phyloP scores from a whole-genome alignment of 37 sponge, comb jelly and placozoan genomes.

The Tethya wilhelma region DNA sequence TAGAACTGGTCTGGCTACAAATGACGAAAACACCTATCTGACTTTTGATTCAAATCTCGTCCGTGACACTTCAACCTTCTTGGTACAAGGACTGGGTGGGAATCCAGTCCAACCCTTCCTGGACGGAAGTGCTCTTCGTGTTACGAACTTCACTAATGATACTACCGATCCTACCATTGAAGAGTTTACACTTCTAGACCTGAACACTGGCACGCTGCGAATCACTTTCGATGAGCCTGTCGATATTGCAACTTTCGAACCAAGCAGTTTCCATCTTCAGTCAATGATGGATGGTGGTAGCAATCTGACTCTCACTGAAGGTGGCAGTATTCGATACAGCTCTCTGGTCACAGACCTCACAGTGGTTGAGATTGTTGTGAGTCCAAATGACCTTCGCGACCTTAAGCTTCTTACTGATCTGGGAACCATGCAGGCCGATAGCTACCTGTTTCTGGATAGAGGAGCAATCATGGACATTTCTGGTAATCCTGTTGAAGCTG shows the following conservation, averaged over 20 bases:
- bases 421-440: conserved; percentile 65
- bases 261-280: conserved; percentile 66
- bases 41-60: conserved; percentile 48
- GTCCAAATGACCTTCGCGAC: conserved; percentile 47
- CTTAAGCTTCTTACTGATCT: conserved; percentile 65
- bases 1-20: conserved; percentile 55
- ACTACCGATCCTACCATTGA: conserved; percentile 54
- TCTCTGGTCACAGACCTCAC: conserved; percentile 28
- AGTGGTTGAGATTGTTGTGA: conserved; percentile 59
- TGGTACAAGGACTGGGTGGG: conserved; percentile 22
- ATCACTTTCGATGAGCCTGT: conserved; percentile 86
- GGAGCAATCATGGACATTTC: conserved; percentile 81
- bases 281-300: conserved; percentile 30
- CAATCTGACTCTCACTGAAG: conserved; percentile 45
- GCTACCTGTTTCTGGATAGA: conserved; percentile 53
- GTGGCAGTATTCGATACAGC: conserved; percentile 25
- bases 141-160: conserved; percentile 52
- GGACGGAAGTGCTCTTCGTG: conserved; percentile 25
- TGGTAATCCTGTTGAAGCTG: conserved; percentile 50
- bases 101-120: conserved; percentile 39
- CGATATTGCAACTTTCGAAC: conserved; percentile 49
- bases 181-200: conserved; percentile 67
- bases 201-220: conserved; percentile 53
- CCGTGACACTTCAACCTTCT: conserved; percentile 58
- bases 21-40: conserved; percentile 65